Percentiles rank a stretch among this genome's conserved stretches.
These are phyloP conservation scores for Gastrophryne carolinensis DNA, from an alignment of 2,797 vertebrate genomes.

Conservation along the genomic window DNA sequence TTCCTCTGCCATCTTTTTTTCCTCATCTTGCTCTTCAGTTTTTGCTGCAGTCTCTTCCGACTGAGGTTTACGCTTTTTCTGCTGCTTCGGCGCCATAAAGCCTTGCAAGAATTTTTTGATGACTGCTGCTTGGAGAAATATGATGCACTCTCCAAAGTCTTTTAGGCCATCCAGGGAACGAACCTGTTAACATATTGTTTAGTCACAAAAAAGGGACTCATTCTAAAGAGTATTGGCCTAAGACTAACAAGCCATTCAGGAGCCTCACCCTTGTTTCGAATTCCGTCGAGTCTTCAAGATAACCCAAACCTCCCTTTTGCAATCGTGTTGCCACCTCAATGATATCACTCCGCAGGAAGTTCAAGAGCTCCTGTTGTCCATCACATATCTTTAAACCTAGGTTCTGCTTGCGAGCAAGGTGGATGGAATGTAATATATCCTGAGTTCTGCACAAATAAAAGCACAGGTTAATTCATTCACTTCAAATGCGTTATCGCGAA, in stretches of 20 bases:
- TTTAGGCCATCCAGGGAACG: slow-evolving; percentile 81
- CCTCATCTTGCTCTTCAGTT: slow-evolving; percentile 90
- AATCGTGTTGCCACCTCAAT: slow-evolving; percentile 90
- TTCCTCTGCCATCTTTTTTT: slow-evolving; percentile 93
- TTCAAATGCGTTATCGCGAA: no score
- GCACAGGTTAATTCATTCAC: background rate
- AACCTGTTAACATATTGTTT: slow-evolving; percentile 67
- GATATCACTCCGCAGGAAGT: slow-evolving; percentile 88
- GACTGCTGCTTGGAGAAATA: slow-evolving; percentile 90
- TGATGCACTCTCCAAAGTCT: slow-evolving; percentile 91
- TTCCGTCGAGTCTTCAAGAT: slow-evolving; percentile 80
- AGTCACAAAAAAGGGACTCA: no score
- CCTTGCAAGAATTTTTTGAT: slow-evolving; percentile 97
- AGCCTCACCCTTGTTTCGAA: slow-evolving; percentile 79
- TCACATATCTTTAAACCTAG: slow-evolving; percentile 84
- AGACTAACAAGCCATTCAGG: no score
- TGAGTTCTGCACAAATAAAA: slow-evolving; percentile 80
- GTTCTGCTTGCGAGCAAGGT: slow-evolving; percentile 84
- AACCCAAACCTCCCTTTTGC: slow-evolving; percentile 92
- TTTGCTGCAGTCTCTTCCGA: slow-evolving; percentile 81
- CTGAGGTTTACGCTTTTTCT: slow-evolving; percentile 88
- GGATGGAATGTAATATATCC: slow-evolving; percentile 88
- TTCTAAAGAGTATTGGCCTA: no score
- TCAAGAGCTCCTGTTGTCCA: slow-evolving; percentile 85
- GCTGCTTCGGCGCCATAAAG: slow-evolving; percentile 98